These are phyloP conservation scores for Ephialtes manifestator DNA, from an alignment of 2,888 invertebrate species.

Conservation along the genomic window DNA sequence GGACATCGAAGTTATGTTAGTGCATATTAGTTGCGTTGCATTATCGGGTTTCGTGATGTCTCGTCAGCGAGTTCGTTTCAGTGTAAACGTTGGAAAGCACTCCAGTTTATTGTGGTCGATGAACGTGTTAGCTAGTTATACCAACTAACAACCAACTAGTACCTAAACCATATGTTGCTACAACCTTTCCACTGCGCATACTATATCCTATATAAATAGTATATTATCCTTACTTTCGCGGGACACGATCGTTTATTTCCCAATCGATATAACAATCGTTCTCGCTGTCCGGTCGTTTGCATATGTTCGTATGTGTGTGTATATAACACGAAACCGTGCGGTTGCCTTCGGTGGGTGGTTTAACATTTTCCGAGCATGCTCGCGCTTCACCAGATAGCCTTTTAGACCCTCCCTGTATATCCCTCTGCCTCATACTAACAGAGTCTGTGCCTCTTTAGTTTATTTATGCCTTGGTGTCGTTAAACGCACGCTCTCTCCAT, in stretches of 20 bases:
- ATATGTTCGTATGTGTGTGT: background rate
- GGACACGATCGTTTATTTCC: background rate
- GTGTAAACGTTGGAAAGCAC: slow-evolving; percentile 43
- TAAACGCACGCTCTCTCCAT: slow-evolving; percentile 54
- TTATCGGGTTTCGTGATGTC: background rate
- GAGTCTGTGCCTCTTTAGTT: slow-evolving; percentile 44
- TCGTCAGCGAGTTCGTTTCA: slow-evolving; percentile 13
- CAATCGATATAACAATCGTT: slow-evolving; percentile 46
- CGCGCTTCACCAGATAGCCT: slow-evolving; percentile 28
- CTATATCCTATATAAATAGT: background rate
- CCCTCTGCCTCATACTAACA: slow-evolving; percentile 25
- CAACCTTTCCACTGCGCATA: background rate
- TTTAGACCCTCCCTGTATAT: slow-evolving; percentile 1
- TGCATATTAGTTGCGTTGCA: background rate
- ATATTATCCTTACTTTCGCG: slow-evolving; percentile 9
- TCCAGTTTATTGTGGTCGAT: slow-evolving; percentile 33
- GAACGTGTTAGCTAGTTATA: slow-evolving; percentile 32
- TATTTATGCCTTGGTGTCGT: slow-evolving; percentile 60
- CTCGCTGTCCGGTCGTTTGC: background rate
- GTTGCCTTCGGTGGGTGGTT: slow-evolving; percentile 35
- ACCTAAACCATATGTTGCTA: background rate
- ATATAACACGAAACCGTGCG: slow-evolving; percentile 7
- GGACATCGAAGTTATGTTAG: background rate
- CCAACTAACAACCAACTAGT: slow-evolving; percentile 33
- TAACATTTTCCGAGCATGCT: slow-evolving; percentile 34